Conservation (phyloP, 2,888 invertebrate species). For the Terebella lapidaria region DNA sequence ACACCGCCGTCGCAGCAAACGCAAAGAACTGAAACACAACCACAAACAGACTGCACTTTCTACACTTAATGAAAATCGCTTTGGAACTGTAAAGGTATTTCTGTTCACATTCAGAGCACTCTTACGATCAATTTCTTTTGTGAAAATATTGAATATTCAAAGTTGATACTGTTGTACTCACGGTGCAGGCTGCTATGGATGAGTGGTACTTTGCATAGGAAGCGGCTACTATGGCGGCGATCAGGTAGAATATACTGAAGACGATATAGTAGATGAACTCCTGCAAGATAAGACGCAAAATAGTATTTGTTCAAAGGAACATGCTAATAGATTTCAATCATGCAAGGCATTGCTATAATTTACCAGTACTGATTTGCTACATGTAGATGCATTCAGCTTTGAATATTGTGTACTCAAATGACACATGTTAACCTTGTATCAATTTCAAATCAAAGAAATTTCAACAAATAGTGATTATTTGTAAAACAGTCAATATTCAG, state of each 20-base stretch:
- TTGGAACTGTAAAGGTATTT: not conserved
- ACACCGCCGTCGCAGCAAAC: conserved; percentile 38
- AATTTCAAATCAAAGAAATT: too few species aligned
- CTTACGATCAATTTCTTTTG: not conserved
- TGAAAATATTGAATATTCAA: too few species aligned
- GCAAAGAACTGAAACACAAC: conserved; percentile 47
- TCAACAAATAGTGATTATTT: too few species aligned
- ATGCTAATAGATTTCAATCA: too few species aligned
- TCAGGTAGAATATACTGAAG: conserved; percentile 34
- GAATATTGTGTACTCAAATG: too few species aligned
- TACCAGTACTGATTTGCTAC: too few species aligned
- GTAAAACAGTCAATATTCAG: too few species aligned
- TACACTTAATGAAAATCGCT: not conserved
- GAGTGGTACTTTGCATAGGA: conserved; percentile 10
- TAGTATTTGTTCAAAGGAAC: too few species aligned
- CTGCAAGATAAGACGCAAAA: conserved; percentile 21
- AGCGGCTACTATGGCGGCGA: conserved; percentile 40
- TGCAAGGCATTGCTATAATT: too few species aligned
- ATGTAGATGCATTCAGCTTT: too few species aligned
- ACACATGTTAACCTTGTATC: too few species aligned
- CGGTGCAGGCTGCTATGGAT: not conserved
- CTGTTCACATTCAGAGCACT: not conserved
- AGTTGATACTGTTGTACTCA: too few species aligned
- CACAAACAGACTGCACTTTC: not conserved
- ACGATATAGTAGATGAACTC: conserved; percentile 37